A percentile compares a stretch with the other conserved stretches of the same genome.
These are phyloP conservation scores for Grantiella picta DNA, from an alignment of 2,113 vertebrate genomes.

Conservation along the genomic window DNA sequence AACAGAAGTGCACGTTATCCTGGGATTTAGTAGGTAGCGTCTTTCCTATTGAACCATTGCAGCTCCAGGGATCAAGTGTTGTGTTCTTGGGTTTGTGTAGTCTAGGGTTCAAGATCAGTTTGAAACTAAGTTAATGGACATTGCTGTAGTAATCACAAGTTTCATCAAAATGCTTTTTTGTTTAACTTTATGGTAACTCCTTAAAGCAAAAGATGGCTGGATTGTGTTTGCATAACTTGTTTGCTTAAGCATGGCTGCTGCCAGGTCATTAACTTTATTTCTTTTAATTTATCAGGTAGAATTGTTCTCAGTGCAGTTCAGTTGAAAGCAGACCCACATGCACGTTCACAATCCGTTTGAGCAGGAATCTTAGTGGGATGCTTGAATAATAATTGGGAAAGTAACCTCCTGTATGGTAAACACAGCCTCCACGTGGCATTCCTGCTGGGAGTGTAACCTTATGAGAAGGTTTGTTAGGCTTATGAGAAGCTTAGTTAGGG, in stretches of 20 bases:
- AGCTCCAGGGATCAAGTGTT: neutral
- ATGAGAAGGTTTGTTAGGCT: neutral
- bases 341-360: neutral
- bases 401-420: neutral
- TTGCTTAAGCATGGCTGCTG: slow-evolving; percentile 64
- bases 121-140: neutral
- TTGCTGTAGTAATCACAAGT: neutral
- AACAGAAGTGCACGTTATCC: neutral
- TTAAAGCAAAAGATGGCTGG: slow-evolving; percentile 49
- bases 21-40: neutral
- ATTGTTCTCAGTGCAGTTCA: slow-evolving; percentile 36
- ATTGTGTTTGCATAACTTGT: slow-evolving; percentile 53
- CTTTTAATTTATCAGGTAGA: slow-evolving; percentile 72
- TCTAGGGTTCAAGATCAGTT: neutral
- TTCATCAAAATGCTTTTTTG: neutral
- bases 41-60: neutral
- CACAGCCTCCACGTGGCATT: neutral
- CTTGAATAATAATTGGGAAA: neutral
- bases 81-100: neutral
- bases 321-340: slow-evolving; percentile 65
- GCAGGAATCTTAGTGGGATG: neutral
- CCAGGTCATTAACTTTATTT: slow-evolving; percentile 68
- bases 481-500: neutral
- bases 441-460: neutral
- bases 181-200: slow-evolving; percentile 33